Conservation (phyloP, 2,113 vertebrate genomes). For the Osmerus eperlanus region DNA sequence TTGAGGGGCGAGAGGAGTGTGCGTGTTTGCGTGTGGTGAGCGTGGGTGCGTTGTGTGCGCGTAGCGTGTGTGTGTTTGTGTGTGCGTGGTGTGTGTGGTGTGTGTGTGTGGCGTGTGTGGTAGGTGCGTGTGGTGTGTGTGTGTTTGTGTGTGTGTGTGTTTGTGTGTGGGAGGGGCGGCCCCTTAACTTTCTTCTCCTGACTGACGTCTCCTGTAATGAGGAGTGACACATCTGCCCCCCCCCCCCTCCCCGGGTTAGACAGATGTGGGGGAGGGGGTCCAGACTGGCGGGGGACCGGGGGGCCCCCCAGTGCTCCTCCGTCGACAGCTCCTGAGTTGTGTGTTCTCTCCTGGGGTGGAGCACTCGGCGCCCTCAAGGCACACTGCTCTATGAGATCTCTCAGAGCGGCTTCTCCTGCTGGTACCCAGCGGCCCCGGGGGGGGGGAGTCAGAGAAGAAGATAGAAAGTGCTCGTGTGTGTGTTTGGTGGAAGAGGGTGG, state of each 20-base stretch:
- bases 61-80: slow-evolving; percentile 1
- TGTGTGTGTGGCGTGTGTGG: not conserved
- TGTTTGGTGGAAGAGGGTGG: too few species aligned
- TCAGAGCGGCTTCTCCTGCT: slow-evolving; percentile 23
- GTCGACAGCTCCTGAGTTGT: slow-evolving; percentile 57
- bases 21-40: not conserved
- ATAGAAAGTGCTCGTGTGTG: not conserved
- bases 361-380: slow-evolving; percentile 50
- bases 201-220: slow-evolving; percentile 40
- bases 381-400: slow-evolving; percentile 60
- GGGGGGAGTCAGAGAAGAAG: slow-evolving; percentile 1
- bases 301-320: slow-evolving; percentile 30
- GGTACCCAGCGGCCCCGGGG: slow-evolving; percentile 5
- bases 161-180: not conserved
- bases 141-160: not conserved
- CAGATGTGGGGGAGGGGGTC: slow-evolving; percentile 18
- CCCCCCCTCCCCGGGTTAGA: slow-evolving; percentile 22
- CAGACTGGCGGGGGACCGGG: slow-evolving; percentile 25
- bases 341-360: slow-evolving; percentile 29
- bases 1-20: too few species aligned
- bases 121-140: not conserved
- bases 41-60: not conserved
- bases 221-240: slow-evolving; percentile 30
- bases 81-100: not conserved
- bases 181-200: not conserved